Evolutionary conservation across 2,113 vertebrate genomes (phyloP).

Genomic region (Marmota monax): DNA sequence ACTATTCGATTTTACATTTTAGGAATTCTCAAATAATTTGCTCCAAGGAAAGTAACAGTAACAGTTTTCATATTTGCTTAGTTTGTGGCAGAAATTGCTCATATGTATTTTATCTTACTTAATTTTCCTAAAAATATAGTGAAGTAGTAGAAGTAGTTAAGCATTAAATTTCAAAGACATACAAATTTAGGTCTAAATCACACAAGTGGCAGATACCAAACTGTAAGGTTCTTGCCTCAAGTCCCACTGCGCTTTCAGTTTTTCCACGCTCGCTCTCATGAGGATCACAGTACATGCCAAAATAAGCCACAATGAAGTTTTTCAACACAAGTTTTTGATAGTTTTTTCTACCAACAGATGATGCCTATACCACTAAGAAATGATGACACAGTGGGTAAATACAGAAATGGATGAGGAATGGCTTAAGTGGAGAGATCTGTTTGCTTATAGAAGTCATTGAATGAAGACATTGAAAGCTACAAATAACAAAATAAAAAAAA

Average conservation of each 20-base stretch:
- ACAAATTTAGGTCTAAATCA: constrained; percentile 12
- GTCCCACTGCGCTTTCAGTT: not conserved
- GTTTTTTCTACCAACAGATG: constrained; percentile 17
- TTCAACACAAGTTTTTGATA: not conserved
- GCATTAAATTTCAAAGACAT: not conserved
- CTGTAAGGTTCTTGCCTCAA: not conserved
- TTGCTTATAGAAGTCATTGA: not conserved
- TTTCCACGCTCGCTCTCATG: not conserved
- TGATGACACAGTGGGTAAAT: not conserved
- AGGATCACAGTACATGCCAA: not conserved
- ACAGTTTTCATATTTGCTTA: constrained; percentile 46
- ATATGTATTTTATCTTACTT: not conserved
- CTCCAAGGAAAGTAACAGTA: not conserved
- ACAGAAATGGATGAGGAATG: not conserved
- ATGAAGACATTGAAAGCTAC: constrained; percentile 39
- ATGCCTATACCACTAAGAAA: constrained; percentile 7
- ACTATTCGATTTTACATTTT: not conserved
- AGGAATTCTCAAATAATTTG: constrained; percentile 51
- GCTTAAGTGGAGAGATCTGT: not conserved
- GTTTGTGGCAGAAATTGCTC: constrained; percentile 27
- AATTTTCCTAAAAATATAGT: constrained; percentile 45
- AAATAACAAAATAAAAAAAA: not conserved
- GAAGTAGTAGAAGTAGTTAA: not conserved
- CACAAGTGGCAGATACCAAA: not conserved
- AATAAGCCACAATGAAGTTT: not conserved